Evolutionary conservation across 2,888 invertebrate species (phyloP).

Genomic region (Blastobasis lacticolella): DNA sequence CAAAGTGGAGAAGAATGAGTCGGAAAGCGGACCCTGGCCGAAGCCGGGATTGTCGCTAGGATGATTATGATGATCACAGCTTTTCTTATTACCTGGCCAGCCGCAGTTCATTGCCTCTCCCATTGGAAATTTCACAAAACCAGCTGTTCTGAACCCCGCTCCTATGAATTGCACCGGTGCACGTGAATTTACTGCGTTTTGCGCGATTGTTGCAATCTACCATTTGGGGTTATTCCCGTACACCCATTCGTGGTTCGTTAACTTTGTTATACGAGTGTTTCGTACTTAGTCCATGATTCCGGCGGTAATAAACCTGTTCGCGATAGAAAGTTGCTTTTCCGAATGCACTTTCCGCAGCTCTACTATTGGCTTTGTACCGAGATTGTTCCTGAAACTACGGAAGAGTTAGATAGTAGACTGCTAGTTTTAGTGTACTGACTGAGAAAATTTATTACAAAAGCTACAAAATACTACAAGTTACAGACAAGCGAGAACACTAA

Average conservation of each 20-base stretch:
- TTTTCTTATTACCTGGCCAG: neutral
- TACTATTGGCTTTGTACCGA: no score
- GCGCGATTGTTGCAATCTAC: slow-evolving; percentile 61
- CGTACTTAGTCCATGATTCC: slow-evolving; percentile 56
- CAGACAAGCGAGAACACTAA: no score
- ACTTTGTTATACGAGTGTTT: slow-evolving; percentile 61
- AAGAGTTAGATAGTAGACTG: no score
- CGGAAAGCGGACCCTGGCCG: no score
- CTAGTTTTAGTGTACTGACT: no score
- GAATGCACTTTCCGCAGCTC: slow-evolving; percentile 1
- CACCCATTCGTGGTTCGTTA: slow-evolving; percentile 67
- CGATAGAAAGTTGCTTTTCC: slow-evolving; percentile 2
- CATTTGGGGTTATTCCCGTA: slow-evolving; percentile 56
- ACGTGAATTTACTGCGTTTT: slow-evolving; percentile 56
- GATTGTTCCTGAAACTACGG: no score
- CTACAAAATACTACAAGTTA: no score
- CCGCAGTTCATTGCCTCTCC: neutral
- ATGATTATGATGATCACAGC: no score
- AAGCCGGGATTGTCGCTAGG: no score
- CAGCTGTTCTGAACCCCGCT: slow-evolving; percentile 14
- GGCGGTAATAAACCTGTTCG: slow-evolving; percentile 27
- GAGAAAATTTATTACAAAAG: no score
- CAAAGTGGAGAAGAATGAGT: no score
- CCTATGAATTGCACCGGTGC: slow-evolving; percentile 27
- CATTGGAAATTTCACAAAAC: neutral